A percentile compares a stretch with the other conserved stretches of the same genome.
phyloP scores from a whole-genome alignment of 2,888 invertebrate species.

The Seladonia tumulorum region DNA sequence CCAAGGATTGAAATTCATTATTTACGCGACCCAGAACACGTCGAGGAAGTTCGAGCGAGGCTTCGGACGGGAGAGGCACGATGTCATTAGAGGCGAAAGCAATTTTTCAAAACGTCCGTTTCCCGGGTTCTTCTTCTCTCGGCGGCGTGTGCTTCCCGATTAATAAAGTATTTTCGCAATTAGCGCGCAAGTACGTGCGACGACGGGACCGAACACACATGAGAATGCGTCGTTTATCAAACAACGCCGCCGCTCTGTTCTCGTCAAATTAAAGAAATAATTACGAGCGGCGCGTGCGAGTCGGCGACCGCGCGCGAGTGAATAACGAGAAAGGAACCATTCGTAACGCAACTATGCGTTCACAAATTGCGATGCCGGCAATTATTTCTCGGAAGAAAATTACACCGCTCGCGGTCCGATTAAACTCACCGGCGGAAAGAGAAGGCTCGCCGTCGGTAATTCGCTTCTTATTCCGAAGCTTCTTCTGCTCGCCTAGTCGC shows the following conservation, averaged over 20 bases:
- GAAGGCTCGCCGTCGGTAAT: background rate
- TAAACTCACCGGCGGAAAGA: background rate
- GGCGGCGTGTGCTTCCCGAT: background rate
- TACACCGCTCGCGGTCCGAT: background rate
- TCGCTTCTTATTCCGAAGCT: background rate
- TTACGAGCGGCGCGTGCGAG: background rate
- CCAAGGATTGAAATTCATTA: constrained; percentile 23
- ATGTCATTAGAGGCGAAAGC: constrained; percentile 14
- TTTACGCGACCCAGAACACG: constrained; percentile 8
- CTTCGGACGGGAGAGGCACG: background rate
- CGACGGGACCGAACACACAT: background rate
- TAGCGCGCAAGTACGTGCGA: background rate
- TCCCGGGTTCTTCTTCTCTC: no score
- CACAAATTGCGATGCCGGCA: constrained; percentile 18
- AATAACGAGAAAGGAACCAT: constrained; percentile 22
- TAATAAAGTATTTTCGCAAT: constrained; percentile 13
- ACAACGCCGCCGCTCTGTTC: background rate
- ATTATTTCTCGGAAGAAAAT: constrained; percentile 16
- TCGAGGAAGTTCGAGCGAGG: background rate
- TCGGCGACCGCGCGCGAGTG: background rate
- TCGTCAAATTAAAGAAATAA: constrained; percentile 25
- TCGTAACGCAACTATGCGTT: constrained; percentile 13
- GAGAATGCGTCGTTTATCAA: constrained; percentile 27
- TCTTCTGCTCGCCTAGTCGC: background rate
- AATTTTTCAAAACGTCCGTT: constrained; percentile 9